phyloP scores from a whole-genome alignment of 2,113 vertebrate genomes.

The Ivindomyrus marchei region DNA sequence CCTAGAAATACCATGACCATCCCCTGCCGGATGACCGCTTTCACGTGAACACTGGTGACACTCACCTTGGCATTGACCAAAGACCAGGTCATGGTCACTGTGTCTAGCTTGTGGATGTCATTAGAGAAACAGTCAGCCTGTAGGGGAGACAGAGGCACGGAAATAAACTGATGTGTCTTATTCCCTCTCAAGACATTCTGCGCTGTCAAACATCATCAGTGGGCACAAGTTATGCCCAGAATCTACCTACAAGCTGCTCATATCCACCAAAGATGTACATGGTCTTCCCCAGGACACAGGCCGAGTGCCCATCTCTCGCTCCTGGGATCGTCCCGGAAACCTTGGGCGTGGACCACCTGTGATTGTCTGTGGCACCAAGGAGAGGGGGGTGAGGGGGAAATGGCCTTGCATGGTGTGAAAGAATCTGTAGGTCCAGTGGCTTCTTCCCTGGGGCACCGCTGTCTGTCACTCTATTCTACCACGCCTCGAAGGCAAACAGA shows the following conservation, averaged over 20 bases:
- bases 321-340: constrained; percentile 85
- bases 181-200: neutral
- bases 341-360: constrained; percentile 88
- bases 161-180: neutral
- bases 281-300: constrained; percentile 81
- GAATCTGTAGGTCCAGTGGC: neutral
- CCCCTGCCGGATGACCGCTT: neutral
- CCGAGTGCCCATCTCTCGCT: constrained; percentile 89
- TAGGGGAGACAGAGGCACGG: constrained; percentile 15
- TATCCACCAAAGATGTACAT: constrained; percentile 99
- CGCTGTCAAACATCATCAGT: neutral
- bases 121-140: constrained; percentile 99
- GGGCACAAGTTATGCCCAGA: neutral
- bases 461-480: neutral
- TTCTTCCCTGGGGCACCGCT: neutral
- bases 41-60: constrained; percentile 9
- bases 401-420: neutral
- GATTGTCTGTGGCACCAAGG: constrained; percentile 60
- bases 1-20: neutral
- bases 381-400: neutral
- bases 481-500: neutral
- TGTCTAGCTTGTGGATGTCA: constrained; percentile 95
- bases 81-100: constrained; percentile 84
- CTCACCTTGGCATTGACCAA: constrained; percentile 86
- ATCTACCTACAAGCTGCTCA: constrained; percentile 83